phyloP scores from a whole-genome alignment of 2,888 invertebrate genomes.

The Stenoptilia bipunctidactyla region DNA sequence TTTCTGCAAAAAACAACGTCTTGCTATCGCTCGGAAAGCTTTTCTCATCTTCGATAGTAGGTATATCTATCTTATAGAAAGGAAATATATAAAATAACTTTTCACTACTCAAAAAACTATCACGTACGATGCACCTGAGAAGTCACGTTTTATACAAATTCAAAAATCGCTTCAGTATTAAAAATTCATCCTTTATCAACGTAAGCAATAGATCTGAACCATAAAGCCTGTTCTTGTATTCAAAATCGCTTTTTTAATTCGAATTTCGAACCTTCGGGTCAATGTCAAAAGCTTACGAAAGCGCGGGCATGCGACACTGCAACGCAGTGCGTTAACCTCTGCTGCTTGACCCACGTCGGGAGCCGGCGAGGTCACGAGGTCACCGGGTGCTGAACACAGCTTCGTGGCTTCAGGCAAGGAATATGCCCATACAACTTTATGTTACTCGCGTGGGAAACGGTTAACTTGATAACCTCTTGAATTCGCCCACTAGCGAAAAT shows the following conservation, averaged over 20 bases:
- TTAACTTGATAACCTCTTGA: constrained; percentile 1
- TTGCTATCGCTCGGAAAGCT: no score
- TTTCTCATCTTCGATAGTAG: no score
- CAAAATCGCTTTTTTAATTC: not conserved
- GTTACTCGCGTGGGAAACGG: not conserved
- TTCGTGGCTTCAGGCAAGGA: not conserved
- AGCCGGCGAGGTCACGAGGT: constrained; percentile 60
- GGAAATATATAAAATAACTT: no score
- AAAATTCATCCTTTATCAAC: not conserved
- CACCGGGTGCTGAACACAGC: constrained; percentile 22
- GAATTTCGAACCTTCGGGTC: not conserved
- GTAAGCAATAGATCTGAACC: constrained; percentile 1
- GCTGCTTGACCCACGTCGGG: constrained; percentile 20
- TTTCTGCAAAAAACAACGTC: no score
- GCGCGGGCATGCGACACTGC: constrained; percentile 11
- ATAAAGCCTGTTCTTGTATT: not conserved
- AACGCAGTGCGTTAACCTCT: constrained; percentile 46
- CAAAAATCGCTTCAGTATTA: no score
- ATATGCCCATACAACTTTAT: not conserved
- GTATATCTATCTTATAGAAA: no score
- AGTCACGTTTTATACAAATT: no score
- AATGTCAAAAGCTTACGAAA: constrained; percentile 8
- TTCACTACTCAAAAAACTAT: no score
- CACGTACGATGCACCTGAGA: no score
- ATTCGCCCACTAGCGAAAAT: not conserved